Percentiles rank a stretch among this genome's conserved stretches.
These are phyloP conservation scores for Furcifer pardalis DNA, from an alignment of 2,797 vertebrate genomes.

Conservation along the genomic window DNA sequence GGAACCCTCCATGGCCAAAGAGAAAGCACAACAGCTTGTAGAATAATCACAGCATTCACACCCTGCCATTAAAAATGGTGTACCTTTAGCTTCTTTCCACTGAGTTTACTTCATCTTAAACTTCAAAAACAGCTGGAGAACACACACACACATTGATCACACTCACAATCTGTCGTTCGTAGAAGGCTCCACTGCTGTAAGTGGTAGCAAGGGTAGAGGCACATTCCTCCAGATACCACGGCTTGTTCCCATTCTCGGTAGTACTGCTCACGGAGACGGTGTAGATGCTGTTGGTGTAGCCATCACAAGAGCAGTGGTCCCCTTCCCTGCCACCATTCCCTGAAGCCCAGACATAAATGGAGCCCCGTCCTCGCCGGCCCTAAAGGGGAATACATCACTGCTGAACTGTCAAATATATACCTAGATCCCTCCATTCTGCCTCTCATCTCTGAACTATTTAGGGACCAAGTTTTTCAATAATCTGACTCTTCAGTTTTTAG, in stretches of 20 bases:
- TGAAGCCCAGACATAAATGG: constrained; percentile 81
- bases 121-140: neutral
- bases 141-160: neutral
- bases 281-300: constrained; percentile 85
- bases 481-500: neutral
- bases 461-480: neutral
- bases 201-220: constrained; percentile 82
- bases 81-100: neutral
- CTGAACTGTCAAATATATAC: neutral
- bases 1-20: neutral
- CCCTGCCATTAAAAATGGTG: neutral
- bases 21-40: neutral
- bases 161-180: constrained; percentile 82
- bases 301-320: constrained; percentile 81
- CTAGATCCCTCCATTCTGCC: neutral
- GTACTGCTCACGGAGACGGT: constrained; percentile 83
- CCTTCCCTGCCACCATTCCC: constrained; percentile 81
- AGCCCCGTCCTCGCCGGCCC: constrained; percentile 81
- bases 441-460: neutral
- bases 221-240: constrained; percentile 84
- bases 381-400: constrained; percentile 32
- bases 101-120: too few species aligned
- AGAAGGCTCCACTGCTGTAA: constrained; percentile 83
- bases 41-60: neutral
- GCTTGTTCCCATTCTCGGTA: constrained; percentile 80